Base-by-base conservation (phyloP, 2,888 invertebrate species). In the Agrochola macilenta region DNA sequence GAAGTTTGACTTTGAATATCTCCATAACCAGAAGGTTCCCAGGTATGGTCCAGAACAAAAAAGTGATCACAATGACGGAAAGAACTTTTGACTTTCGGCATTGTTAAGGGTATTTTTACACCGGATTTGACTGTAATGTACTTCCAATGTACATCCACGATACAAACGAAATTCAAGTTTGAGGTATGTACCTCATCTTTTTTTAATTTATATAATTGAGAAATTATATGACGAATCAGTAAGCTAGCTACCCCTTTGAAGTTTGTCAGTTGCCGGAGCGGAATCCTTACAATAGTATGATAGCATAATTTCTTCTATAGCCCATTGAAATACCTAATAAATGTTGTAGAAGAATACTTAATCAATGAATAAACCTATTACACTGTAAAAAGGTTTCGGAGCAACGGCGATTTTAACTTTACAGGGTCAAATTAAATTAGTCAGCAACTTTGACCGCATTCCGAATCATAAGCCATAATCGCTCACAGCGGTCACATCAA, bases 341-440 rank as follows among this genome's bases (percentile, higher is more conserved):
- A 79, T 70, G 65, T 81, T 65, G 65, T 84, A 70, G 66, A 63
- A 71, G 14, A 74, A 54, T 61, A 60, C 17, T 46, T 46, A 46
- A 66, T 70, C 35, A 64, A 63, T 64, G 49, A 74, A 58, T 60
- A 23, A 58, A 46, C 46, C 14, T 46, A 43, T 14, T 14, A 11
- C 17, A 69, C 17, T 58, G 26, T 35, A 4, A 71, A 65, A 35
- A 26, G 20, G 1, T 63, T 84, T 69, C 26, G 63, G 35, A 74
- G 70, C 54, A 60, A 66, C 39, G 46, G 26, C 14, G 30, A 52
- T 52, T 49, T 43, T 73, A 3, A 14, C 17, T 35, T n/a, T 52
- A 20, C 52, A 8, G 20, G 20, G 8, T 52, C 20, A 52, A 52
- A 8, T 20, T 0, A 20, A 49, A 49, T 49, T 49, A 20, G 7